Base-by-base conservation (phyloP, 2,113 vertebrate species). In the Myotis brandtii region DNA sequence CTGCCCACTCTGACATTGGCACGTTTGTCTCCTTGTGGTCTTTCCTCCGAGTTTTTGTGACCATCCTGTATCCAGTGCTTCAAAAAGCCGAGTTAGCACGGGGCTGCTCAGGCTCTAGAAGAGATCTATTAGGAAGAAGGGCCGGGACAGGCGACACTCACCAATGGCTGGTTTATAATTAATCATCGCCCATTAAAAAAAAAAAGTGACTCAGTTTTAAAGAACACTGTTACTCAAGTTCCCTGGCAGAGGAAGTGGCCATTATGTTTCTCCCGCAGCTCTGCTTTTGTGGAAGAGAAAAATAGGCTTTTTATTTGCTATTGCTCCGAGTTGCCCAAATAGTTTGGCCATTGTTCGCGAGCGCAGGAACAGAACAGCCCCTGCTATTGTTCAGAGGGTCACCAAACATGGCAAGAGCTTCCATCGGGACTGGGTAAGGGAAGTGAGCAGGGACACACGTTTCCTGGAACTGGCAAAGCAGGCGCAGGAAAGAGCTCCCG, bases 121-220 rank as follows among this genome's bases (percentile, higher is more conserved):
- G 89, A 72, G 72, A 59, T 25, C 3, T 3, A 18, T 95, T 76
- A 73, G 48, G 75, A 70, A 93, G 76, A 56, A 86, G 69, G 62
- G 66, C 64, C 14, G 23, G 81, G 34, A 62, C 54, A 20, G 32
- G 62, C 76, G 37, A 7, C 23, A 16, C 27, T 81, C 64, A 67
- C 88, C 95, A 62, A 32, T 86, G 94, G 67, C 83, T 97, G 85
- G 83, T 88, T 97, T 93, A 84, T 92, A 86, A 95, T 87, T 93
- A 96, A 96, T 97, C 86, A 85, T 67, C 62, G 46, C 66, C 34
- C n/a, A 59, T 93, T 91, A 43, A 46, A 79, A 54, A 56, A 70
- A 76, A 13, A 27, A 5, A 59, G 79, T 88, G 96, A 94, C 77
- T 97, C 90, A 87, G 81, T 59, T 83, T 91, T 34, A 69, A 75